Base-by-base conservation (phyloP, 2,888 invertebrate species). In the Liopterus haemorrhoidalis region DNA sequence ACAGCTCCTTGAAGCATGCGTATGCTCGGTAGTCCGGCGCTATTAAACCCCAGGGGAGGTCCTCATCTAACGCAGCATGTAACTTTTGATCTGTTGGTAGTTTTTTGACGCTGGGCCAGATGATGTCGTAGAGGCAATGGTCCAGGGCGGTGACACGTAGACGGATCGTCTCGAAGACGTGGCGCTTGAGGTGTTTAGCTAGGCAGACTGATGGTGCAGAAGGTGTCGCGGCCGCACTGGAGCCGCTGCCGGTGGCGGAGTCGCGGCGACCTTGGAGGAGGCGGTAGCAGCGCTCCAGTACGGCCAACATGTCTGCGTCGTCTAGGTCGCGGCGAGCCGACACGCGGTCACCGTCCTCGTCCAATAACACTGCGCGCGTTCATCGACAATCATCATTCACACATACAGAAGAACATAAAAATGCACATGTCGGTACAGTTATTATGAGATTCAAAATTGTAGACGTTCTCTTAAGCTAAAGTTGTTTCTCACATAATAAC, bases 11-110 rank as follows among this genome's bases (percentile, higher is more conserved):
- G 68, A 91, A 94, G 5, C 90, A 85, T 46, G 78, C 77, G 67
- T 88, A 93, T 4, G 84, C 81, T 61, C 89, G 89, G 59, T 84
- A 85, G 64, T 93, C 92, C 0, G 91, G 89, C 0, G 87, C 87
- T 4, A 88, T 78, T 19, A 91, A 74, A 9, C 85, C 86, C 14
- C 81, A 77, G 28, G 82, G 79, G 57, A 83, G 80, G 54, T 86
- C 84, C 66, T 80, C 79, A 58, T 83, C 81, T 12, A 81, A 70
- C 20, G 76, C 74, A 57, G 72, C 71, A 43, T 65, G 60, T 49
- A 76, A 70, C 49, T 71, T 73, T 56, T 69, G 70, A 51, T 76
- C 78, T 20, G 71, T 67, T 1, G 81, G 80, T 38, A 85, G 72
- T 64, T 85, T 88, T 62, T 86, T 83, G 54, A 91, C 82, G 42